Evolutionary conservation across 2,888 invertebrate species (phyloP).

Genomic region (Ellobium chinense): DNA sequence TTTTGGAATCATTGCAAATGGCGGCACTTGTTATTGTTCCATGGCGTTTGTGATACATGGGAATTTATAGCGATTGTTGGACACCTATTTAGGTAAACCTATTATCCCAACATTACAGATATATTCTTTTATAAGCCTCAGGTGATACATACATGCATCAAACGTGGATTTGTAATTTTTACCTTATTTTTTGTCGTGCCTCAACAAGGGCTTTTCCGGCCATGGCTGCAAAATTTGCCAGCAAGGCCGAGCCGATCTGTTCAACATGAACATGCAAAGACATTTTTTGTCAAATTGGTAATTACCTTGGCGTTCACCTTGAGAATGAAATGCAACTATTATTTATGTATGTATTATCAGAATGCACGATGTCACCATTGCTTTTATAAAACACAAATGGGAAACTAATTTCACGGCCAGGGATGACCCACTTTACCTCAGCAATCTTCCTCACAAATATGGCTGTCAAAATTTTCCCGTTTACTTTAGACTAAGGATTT

Average conservation of each 20-base stretch:
- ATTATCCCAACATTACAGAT: neutral
- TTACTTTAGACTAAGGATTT: too few species aligned
- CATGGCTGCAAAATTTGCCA: constrained; percentile 47
- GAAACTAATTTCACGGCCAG: neutral
- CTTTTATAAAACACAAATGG: too few species aligned
- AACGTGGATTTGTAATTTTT: neutral
- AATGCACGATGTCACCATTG: neutral
- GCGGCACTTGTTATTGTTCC: constrained; percentile 99
- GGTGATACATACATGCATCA: neutral
- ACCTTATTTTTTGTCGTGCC: neutral
- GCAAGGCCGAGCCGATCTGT: constrained; percentile 36
- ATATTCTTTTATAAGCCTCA: neutral
- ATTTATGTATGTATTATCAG: neutral
- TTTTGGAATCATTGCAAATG: constrained; percentile 90
- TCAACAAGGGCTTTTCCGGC: constrained; percentile 42
- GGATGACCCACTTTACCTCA: constrained; percentile 29
- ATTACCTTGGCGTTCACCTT: neutral
- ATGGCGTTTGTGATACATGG: constrained; percentile 86
- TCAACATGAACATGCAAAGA: neutral
- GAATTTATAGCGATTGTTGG: constrained; percentile 80
- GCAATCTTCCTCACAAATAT: constrained; percentile 18
- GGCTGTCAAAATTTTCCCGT: constrained; percentile 28
- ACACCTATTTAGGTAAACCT: constrained; percentile 80
- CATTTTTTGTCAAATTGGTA: neutral
- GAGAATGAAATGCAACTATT: neutral